Base-by-base conservation (phyloP, 2,797 vertebrate genomes). In the Bradypodion pumilum region DNA sequence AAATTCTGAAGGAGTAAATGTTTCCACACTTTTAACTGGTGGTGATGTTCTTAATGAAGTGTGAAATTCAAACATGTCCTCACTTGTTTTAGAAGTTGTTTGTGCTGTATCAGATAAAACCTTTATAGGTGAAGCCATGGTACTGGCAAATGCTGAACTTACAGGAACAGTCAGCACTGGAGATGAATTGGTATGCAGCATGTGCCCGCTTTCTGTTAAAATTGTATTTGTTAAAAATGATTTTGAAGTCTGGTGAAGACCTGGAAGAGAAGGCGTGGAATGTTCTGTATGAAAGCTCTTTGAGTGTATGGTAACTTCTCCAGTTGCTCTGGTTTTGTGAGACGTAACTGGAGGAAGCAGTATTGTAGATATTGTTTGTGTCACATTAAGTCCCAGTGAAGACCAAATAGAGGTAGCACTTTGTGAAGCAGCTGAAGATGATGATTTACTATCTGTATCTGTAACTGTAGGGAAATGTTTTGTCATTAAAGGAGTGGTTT, bases 21-120 rank as follows among this genome's bases (percentile, higher is more conserved):
- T 40, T 32, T 44, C 74, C 83, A 62, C 82, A 80, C 32, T 91
- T 86, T 37, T 75, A 74, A 66, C 4, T 44, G 81, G 16, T 35
- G 73, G 6, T 6, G 79, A 74, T 70, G 32, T 90, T 90, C 91
- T 86, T 29, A 89, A 3, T 85, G 87, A 79, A 73, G 59, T 25
- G 32, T 23, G 29, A 77, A 74, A 88, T 83, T 27, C 81, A 72
- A 56, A 69, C 75, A 72, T 25, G 25, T 88, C 25, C 2, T 59
- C 32, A 73, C 12, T 84, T 78, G 78, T 70, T 87, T 87, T 74
- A 78, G 86, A 81, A 85, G 74, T 19, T 0, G n/a, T 73, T 81
- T 70, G 85, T 75, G 59, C n/a, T 40, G 52, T 85, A 70, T 68
- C 49, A 74, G 80, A 68, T 35, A 60, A 76, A 32, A 32, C 5